phyloP scores from a whole-genome alignment of 2,113 vertebrate species.

The Pterocles burchelli region DNA sequence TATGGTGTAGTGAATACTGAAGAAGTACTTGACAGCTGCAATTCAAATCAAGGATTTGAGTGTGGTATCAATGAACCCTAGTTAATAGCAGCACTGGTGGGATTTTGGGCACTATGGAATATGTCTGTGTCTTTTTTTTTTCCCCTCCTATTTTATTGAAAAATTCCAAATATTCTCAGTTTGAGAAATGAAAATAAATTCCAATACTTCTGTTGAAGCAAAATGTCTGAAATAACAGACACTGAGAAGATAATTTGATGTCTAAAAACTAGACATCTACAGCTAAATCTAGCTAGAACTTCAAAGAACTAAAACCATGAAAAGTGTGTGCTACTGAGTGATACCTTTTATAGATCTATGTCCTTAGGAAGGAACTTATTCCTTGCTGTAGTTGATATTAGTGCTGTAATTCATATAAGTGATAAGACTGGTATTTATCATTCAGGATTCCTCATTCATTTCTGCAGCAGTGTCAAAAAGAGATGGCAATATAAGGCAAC shows the following conservation, averaged over 20 bases:
- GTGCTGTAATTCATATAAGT: background rate
- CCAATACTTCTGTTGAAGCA: background rate
- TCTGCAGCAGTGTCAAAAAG: background rate
- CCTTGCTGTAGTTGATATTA: background rate
- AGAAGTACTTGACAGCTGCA: background rate
- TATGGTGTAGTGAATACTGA: background rate
- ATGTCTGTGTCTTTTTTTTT: background rate
- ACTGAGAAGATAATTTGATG: background rate
- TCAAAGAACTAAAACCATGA: background rate
- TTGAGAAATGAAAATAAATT: background rate
- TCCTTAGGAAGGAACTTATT: background rate
- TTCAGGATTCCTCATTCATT: background rate
- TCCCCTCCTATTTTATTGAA: background rate
- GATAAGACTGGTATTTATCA: background rate
- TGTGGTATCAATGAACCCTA: background rate
- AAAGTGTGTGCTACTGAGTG: background rate
- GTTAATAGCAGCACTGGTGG: background rate
- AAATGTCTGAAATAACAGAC: background rate
- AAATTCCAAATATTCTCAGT: background rate
- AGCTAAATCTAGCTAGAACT: background rate
- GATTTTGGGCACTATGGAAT: background rate
- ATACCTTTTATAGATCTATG: background rate
- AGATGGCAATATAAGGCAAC: background rate
- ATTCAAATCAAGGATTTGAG: background rate
- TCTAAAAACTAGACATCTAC: background rate